phyloP scores from a whole-genome alignment of 2,888 invertebrate species.

The Acanthopleura granulata region DNA sequence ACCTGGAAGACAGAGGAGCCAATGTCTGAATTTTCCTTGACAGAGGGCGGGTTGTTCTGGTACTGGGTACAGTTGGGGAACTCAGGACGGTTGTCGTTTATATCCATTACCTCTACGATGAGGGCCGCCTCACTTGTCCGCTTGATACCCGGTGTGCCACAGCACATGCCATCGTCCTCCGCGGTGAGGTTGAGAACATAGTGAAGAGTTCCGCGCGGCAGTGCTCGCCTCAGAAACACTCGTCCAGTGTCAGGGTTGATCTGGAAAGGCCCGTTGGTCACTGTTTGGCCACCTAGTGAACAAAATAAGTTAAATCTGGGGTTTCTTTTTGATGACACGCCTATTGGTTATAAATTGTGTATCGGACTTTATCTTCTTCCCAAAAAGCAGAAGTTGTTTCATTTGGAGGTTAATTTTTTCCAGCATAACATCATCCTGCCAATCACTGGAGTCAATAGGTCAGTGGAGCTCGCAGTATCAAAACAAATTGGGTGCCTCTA shows the following conservation, averaged over 20 bases:
- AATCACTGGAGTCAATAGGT: too few relatives aligned
- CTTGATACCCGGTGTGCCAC: constrained; percentile 82
- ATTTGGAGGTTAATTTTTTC: too few relatives aligned
- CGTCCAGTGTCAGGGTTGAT: constrained; percentile 67
- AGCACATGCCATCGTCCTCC: constrained; percentile 97
- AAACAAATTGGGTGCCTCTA: too few relatives aligned
- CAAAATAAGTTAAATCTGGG: background rate
- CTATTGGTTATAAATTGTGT: too few relatives aligned
- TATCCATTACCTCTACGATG: constrained; percentile 96
- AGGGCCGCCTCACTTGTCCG: constrained; percentile 96
- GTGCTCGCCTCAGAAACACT: constrained; percentile 50
- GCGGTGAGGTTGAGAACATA: constrained; percentile 98
- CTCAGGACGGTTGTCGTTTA: constrained; percentile 96
- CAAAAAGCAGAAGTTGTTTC: too few relatives aligned
- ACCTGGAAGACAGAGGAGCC: constrained; percentile 51
- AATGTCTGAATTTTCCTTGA: constrained; percentile 46
- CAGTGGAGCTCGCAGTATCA: too few relatives aligned
- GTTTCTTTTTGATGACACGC: too few relatives aligned
- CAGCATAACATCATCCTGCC: too few relatives aligned
- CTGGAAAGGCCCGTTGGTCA: constrained; percentile 50
- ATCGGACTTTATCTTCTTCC: too few relatives aligned
- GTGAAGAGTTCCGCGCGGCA: constrained; percentile 70
- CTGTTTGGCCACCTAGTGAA: background rate
- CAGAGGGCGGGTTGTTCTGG: constrained; percentile 76
- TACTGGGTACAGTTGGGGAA: constrained; percentile 95